Percentiles rank a stretch among this genome's conserved stretches.
Conservation (phyloP, 1,140 invertebrate species). For the Pseudomyrmex gracilis region DNA sequence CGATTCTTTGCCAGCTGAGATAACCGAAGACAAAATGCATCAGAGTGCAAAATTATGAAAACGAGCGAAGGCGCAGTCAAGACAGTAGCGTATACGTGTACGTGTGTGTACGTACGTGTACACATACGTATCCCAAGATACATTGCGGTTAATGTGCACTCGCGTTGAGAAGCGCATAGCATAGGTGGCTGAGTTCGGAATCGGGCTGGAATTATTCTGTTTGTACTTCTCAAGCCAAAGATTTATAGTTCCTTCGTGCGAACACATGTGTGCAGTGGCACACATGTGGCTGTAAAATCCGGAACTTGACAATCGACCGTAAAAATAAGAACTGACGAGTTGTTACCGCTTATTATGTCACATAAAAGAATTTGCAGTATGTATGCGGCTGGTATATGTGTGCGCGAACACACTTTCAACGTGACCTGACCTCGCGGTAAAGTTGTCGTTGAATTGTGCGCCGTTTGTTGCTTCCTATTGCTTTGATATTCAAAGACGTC, state of each 20-base stretch:
- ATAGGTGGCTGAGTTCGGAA: constrained; percentile 66
- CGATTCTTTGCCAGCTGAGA: constrained; percentile 69
- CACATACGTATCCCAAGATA: not conserved
- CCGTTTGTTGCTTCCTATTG: constrained; percentile 2
- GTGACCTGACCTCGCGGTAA: constrained; percentile 24
- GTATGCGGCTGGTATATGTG: not conserved
- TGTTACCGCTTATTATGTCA: constrained; percentile 56
- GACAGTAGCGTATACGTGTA: constrained; percentile 1
- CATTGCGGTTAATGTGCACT: not conserved
- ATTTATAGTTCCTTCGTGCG: constrained; percentile 32
- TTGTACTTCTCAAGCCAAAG: constrained; percentile 29
- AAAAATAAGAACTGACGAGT: constrained; percentile 53
- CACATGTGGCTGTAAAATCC: constrained; percentile 36
- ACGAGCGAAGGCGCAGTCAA: constrained; percentile 9
- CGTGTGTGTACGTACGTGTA: not conserved
- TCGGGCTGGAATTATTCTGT: constrained; percentile 50
- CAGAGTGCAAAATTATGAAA: constrained; percentile 32
- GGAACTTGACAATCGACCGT: constrained; percentile 54
- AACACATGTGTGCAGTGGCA: not conserved
- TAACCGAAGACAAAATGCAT: constrained; percentile 69
- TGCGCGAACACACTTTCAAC: constrained; percentile 16
- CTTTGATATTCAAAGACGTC: constrained; percentile 18
- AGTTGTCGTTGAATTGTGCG: not conserved
- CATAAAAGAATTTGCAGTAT: constrained; percentile 18
- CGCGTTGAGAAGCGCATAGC: constrained; percentile 38